Percentiles rank a stretch among this genome's conserved stretches.
These are phyloP conservation scores for Astropecten irregularis DNA, from an alignment of 53 echinoderm and acorn worm species.

Conservation along the genomic window DNA sequence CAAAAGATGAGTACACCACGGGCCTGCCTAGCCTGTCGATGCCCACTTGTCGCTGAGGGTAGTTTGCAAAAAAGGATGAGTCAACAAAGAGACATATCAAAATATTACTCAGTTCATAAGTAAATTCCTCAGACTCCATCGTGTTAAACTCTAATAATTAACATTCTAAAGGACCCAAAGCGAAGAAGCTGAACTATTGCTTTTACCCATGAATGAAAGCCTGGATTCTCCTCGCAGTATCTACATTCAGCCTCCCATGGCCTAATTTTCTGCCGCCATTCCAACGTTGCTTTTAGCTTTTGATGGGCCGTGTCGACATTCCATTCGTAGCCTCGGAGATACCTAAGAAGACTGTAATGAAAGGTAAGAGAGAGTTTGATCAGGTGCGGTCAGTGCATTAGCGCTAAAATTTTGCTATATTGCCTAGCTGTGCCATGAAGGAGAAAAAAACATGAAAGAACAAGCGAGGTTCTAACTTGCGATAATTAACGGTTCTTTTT, in stretches of 20 bases:
- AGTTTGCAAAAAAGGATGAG: neutral
- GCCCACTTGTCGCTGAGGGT: slow-evolving; percentile 56
- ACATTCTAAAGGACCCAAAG: too few species aligned
- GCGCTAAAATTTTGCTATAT: too few species aligned
- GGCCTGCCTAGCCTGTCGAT: slow-evolving; percentile 51
- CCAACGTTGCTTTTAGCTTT: slow-evolving; percentile 30
- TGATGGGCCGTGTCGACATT: slow-evolving; percentile 37
- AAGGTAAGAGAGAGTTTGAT: too few species aligned
- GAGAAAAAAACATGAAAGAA: too few species aligned
- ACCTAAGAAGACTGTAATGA: slow-evolving; percentile 38
- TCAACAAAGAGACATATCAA: too few species aligned
- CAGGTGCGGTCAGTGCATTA: too few species aligned
- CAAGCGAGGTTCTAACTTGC: too few species aligned
- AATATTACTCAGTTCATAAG: too few species aligned
- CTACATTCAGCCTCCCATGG: slow-evolving; percentile 55
- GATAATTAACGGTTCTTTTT: too few species aligned
- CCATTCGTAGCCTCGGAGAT: slow-evolving; percentile 59
- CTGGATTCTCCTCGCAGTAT: slow-evolving; percentile 51
- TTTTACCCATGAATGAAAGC: slow-evolving; percentile 66
- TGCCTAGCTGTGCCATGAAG: too few species aligned
- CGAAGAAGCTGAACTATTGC: too few species aligned
- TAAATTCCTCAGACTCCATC: too few species aligned
- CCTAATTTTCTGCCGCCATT: slow-evolving; percentile 36
- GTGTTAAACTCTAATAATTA: neutral
- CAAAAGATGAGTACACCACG: slow-evolving; percentile 60